These are phyloP conservation scores for Strix uralensis DNA, from an alignment of 2,113 vertebrate species.

Conservation along the genomic window DNA sequence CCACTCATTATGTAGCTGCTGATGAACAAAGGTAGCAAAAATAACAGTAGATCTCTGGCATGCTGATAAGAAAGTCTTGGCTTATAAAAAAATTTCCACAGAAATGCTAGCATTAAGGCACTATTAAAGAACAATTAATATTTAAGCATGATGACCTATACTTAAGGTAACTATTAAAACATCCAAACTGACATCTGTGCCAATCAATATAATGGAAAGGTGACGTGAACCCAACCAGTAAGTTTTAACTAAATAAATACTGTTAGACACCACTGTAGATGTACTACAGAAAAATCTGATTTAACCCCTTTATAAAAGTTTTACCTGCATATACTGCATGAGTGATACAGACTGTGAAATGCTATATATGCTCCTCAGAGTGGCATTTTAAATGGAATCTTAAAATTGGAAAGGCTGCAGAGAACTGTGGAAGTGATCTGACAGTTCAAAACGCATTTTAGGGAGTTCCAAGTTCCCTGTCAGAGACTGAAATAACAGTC, in stretches of 20 bases:
- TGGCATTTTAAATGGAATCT: not conserved
- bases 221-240: not conserved
- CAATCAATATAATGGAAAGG: not conserved
- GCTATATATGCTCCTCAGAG: not conserved
- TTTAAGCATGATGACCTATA: not conserved
- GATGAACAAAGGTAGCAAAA: not conserved
- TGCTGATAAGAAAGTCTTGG: not conserved
- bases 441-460: not conserved
- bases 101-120: not conserved
- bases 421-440: not conserved
- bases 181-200: not conserved
- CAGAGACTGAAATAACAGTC: not conserved
- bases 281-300: not conserved
- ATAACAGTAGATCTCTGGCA: not conserved
- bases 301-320: not conserved
- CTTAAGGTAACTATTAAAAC: not conserved
- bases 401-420: not conserved
- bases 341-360: not conserved
- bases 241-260: not conserved
- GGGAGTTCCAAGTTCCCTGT: not conserved
- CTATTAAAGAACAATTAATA: not conserved
- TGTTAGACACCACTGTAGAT: not conserved
- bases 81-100: not conserved
- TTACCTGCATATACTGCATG: not conserved
- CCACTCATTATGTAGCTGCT: not conserved